Base-by-base conservation (phyloP, 2,888 invertebrate genomes). In the Adela reaumurella region DNA sequence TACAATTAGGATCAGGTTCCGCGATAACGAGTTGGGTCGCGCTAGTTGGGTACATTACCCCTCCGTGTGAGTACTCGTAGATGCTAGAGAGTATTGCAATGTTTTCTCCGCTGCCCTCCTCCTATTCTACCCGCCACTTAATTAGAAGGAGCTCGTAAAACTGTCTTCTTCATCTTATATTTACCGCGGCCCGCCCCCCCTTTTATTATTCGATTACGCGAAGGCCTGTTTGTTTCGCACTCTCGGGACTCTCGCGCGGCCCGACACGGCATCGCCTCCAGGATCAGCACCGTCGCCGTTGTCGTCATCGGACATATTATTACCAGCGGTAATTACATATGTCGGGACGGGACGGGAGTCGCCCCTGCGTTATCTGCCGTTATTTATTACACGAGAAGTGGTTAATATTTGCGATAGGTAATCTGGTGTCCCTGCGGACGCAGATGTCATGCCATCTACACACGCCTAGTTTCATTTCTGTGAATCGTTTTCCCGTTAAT, bases 161-260 rank as follows among this genome's bases (percentile, higher is more conserved):
- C 78, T 78, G 78, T 78, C 78, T 78, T 77, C 74, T 77, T 78
- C 78, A 77, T 78, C 78, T 77, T 76, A 77, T 78, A 78, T 78
- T 78, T 78, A 78, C 77, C 76, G 74, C 76, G 76, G 6, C 6
- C 24, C 35, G 35, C 77, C 74, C 77, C 77, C 78, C 78, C 77
- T 78, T 78, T 78, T 78, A 78, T 77, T 78, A 78, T 77, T 70
- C 78, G 78, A 78, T 78, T 77, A 78, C 77, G 71, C 70, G 73
- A 74, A 76, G 74, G 63, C 71, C 71, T 8, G 6, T 8, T 35
- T 35, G 6, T 4, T 14, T 35, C n/a, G 4, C 35, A 14, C 35
- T 14, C 35, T 3, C 35, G 35, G 35, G 35, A 35, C 35, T 35
- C 35, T n/a, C 35, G 35, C 8, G 35, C 35, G 5, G 24, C 24